Percentiles rank a stretch among this genome's conserved stretches.
Conservation (phyloP, 2,113 vertebrate genomes). For the Prunella himalayana region DNA sequence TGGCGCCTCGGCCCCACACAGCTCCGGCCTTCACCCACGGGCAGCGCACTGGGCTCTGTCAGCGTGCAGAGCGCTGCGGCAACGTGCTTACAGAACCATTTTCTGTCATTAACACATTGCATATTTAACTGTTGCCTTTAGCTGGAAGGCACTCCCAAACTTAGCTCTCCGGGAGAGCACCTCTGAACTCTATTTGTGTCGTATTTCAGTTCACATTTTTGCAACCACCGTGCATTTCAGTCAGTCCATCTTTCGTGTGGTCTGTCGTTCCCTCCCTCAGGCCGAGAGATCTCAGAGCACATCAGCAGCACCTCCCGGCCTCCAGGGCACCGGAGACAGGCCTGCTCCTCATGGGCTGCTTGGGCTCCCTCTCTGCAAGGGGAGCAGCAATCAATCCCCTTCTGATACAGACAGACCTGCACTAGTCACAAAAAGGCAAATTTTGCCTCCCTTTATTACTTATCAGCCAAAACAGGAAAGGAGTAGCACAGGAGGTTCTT, state of each 20-base stretch:
- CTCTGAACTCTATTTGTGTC: not conserved
- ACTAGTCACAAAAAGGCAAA: not conserved
- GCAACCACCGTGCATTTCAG: not conserved
- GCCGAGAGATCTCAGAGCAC: fast-evolving
- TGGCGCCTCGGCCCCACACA: not conserved
- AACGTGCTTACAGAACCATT: fast-evolving
- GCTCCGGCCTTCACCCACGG: not conserved
- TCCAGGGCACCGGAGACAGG: not conserved
- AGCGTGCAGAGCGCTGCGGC: fast-evolving
- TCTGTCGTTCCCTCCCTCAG: fast-evolving
- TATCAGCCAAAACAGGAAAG: not conserved
- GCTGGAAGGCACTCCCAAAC: not conserved
- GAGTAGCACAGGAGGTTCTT: not conserved
- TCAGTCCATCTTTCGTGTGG: fast-evolving
- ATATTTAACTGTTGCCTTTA: not conserved
- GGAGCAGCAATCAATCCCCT: not conserved
- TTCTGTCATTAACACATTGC: not conserved
- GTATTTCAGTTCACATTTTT: not conserved
- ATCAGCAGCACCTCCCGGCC: not conserved
- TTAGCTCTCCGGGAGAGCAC: not conserved
- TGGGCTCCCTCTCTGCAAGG: not conserved
- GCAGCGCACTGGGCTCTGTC: not conserved
- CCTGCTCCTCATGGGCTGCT: fast-evolving
- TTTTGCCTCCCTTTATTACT: not conserved
- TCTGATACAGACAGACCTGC: fast-evolving